Conservation (phyloP, 2,888 invertebrate species). For the Ectemnius cavifrons region DNA sequence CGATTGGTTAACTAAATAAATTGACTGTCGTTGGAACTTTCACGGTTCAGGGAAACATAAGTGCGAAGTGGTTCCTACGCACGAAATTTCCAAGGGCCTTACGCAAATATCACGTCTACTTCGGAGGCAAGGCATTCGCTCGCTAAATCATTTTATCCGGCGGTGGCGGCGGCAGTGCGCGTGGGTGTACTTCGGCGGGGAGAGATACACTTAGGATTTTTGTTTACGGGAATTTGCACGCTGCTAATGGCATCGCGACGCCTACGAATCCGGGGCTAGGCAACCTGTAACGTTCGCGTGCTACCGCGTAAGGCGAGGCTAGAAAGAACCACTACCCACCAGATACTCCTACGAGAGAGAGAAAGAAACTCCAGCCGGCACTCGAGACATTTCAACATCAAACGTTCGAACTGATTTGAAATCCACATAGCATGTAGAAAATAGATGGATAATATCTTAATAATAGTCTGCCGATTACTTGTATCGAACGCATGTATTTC, state of each 20-base stretch:
- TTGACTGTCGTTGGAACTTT: too few species aligned
- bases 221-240: slow-evolving; percentile 56
- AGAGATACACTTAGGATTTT: slow-evolving; percentile 54
- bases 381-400: slow-evolving; percentile 7
- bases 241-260: slow-evolving; percentile 63
- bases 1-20: too few species aligned
- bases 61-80: slow-evolving; percentile 30
- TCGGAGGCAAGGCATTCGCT: slow-evolving; percentile 42
- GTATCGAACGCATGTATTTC: too few species aligned
- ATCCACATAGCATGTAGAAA: too few species aligned
- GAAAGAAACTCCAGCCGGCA: slow-evolving; percentile 24
- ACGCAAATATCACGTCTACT: slow-evolving; percentile 38
- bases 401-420: too few species aligned
- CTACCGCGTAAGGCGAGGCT: slow-evolving; percentile 65
- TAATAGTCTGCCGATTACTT: too few species aligned
- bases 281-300: slow-evolving; percentile 61
- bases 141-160: slow-evolving; percentile 49
- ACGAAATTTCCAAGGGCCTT: slow-evolving; percentile 29
- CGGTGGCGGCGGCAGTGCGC: too few species aligned
- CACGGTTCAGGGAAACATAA: too few species aligned
- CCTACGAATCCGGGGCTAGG: slow-evolving; percentile 58
- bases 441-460: too few species aligned
- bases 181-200: slow-evolving; percentile 44
- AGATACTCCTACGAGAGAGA: slow-evolving; percentile 56
- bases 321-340: slow-evolving; percentile 56